These are phyloP conservation scores for Pseudochirops corinnae DNA, from an alignment of 2,797 vertebrate species.

Conservation along the genomic window DNA sequence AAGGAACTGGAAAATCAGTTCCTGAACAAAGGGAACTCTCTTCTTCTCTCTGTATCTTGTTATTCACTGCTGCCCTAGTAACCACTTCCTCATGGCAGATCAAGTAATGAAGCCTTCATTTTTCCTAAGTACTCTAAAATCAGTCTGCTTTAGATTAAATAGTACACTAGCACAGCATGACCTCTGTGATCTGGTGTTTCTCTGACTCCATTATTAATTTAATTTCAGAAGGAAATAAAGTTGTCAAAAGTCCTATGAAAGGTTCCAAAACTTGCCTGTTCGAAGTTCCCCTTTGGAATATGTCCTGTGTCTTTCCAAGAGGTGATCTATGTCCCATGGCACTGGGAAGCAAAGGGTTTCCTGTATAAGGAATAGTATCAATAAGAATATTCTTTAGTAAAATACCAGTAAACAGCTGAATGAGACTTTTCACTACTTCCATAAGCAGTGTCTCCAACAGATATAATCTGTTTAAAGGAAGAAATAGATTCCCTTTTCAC, in stretches of 20 bases:
- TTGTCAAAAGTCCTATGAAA: slow-evolving; percentile 51
- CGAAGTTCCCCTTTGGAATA: slow-evolving; percentile 68
- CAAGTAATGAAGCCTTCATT: slow-evolving; percentile 25
- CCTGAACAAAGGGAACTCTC: slow-evolving; percentile 29
- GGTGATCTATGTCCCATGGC: slow-evolving; percentile 56
- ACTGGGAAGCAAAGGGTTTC: slow-evolving; percentile 71
- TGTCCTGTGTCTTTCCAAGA: slow-evolving; percentile 70
- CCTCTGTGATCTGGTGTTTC: slow-evolving; percentile 28
- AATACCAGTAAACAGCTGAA: slow-evolving; percentile 64
- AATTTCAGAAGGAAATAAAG: slow-evolving; percentile 43
- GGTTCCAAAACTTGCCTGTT: slow-evolving; percentile 77
- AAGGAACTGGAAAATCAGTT: slow-evolving; percentile 2
- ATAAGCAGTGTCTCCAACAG: slow-evolving; percentile 46
- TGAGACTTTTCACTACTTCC: slow-evolving; percentile 50
- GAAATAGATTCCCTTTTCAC: slow-evolving; percentile 42
- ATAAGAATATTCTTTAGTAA: slow-evolving; percentile 70
- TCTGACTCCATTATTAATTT: slow-evolving; percentile 46
- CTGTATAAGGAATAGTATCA: slow-evolving; percentile 65
- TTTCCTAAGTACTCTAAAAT: slow-evolving; percentile 47
- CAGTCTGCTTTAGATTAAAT: slow-evolving; percentile 32
- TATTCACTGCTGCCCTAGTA: slow-evolving; percentile 25
- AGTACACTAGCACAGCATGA: slow-evolving; percentile 19
- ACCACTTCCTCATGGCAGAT: slow-evolving; percentile 3
- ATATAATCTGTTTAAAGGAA: slow-evolving; percentile 15
- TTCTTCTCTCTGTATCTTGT: slow-evolving; percentile 23